phyloP scores from a whole-genome alignment of 2,888 invertebrate genomes.

The Heliconius sara region DNA sequence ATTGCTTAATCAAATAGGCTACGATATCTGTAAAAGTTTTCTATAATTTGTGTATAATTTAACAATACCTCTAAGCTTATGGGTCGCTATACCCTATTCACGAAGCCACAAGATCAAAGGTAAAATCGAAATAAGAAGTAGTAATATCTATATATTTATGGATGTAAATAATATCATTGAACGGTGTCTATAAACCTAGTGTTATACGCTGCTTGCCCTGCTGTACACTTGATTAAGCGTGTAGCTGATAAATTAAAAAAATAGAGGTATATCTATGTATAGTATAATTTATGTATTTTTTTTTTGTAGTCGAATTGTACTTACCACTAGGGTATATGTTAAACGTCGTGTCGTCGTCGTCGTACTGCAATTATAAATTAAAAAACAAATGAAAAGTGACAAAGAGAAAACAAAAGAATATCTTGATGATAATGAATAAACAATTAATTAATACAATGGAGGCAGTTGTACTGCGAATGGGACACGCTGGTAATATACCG shows the following conservation, averaged over 20 bases:
- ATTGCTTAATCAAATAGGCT: not conserved
- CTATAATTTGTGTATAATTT: no score
- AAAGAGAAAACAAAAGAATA: constrained; percentile 15
- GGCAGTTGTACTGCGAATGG: constrained; percentile 12
- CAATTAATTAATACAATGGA: constrained; percentile 25
- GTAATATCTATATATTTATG: no score
- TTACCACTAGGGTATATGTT: not conserved
- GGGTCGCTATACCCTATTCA: no score
- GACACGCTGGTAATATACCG: constrained; percentile 8
- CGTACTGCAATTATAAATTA: not conserved
- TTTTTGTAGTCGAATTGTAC: not conserved
- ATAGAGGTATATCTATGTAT: no score
- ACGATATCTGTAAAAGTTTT: no score
- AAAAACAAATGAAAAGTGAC: constrained; percentile 2
- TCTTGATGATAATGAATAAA: constrained; percentile 1
- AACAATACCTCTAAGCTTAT: no score
- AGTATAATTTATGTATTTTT: no score
- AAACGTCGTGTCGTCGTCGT: not conserved
- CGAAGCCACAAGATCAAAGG: no score
- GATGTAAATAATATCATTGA: no score
- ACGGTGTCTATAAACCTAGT: no score
- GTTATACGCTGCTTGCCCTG: not conserved
- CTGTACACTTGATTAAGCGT: not conserved
- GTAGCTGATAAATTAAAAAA: not conserved
- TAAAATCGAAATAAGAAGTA: no score